These are phyloP conservation scores for Xenops minutus DNA, from an alignment of 2,797 vertebrate species.

Conservation along the genomic window DNA sequence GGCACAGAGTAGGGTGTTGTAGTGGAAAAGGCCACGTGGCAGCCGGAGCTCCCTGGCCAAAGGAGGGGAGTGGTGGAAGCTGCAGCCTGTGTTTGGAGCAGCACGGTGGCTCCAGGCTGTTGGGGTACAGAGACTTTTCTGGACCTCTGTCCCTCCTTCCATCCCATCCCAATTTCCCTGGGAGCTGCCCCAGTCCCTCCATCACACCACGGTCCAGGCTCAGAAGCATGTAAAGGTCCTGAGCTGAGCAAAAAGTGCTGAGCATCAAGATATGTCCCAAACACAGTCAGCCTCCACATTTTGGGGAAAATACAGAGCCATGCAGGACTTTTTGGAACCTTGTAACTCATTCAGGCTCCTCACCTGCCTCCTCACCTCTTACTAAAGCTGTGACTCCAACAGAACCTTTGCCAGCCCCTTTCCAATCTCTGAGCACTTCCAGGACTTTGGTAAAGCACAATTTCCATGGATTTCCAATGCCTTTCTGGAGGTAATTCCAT, in stretches of 20 bases:
- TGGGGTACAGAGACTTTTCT: neutral
- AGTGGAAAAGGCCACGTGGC: constrained; percentile 69
- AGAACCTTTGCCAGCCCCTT: neutral
- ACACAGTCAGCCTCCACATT: neutral
- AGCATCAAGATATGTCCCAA: accelerated
- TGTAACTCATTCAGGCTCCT: neutral
- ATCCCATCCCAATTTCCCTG: accelerated
- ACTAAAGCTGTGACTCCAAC: accelerated
- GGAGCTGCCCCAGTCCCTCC: neutral
- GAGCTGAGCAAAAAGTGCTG: neutral
- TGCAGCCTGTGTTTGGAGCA: neutral
- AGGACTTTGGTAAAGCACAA: neutral
- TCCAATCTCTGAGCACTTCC: neutral
- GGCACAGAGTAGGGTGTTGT: constrained; percentile 14
- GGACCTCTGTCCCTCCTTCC: neutral
- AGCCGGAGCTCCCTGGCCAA: neutral
- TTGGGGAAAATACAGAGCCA: neutral
- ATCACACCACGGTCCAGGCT: accelerated
- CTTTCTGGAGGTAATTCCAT: neutral
- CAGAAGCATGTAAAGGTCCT: neutral
- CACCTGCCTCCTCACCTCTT: accelerated
- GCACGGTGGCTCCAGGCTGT: neutral
- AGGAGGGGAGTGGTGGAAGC: neutral
- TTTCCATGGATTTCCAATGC: neutral
- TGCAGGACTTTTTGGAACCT: accelerated